phyloP scores from a whole-genome alignment of 2,113 vertebrate species.

The Oreotrochilus melanogaster region DNA sequence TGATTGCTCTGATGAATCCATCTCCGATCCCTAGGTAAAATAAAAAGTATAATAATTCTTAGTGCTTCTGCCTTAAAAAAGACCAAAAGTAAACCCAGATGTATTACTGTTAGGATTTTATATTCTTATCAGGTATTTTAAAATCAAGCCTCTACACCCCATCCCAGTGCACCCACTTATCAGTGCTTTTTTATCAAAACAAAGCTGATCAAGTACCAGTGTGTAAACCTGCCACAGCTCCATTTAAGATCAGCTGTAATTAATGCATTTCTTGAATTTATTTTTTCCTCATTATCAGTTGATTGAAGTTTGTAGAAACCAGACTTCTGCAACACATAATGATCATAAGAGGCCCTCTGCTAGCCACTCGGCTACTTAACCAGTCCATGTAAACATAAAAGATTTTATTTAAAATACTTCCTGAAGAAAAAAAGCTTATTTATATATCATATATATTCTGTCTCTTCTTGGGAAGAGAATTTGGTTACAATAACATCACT shows the following conservation, averaged over 20 bases:
- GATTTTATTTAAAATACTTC: background rate
- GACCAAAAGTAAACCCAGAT: background rate
- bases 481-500: background rate
- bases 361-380: background rate
- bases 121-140: background rate
- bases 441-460: background rate
- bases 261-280: background rate
- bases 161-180: too few species aligned
- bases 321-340: background rate
- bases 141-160: background rate
- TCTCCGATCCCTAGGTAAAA: conserved; percentile 48
- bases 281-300: background rate
- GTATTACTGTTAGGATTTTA: background rate
- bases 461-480: background rate
- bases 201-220: background rate
- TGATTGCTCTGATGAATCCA: conserved; percentile 67
- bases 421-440: background rate
- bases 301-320: background rate
- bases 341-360: background rate
- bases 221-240: background rate
- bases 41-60: background rate
- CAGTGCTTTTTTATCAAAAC: background rate
- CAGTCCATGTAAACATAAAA: background rate
- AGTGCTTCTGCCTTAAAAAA: background rate
- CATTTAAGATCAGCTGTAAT: background rate